Percentiles rank a stretch among this genome's conserved stretches.
Evolutionary conservation across 2,113 vertebrate species (phyloP).

Genomic region (Barbus barbus): DNA sequence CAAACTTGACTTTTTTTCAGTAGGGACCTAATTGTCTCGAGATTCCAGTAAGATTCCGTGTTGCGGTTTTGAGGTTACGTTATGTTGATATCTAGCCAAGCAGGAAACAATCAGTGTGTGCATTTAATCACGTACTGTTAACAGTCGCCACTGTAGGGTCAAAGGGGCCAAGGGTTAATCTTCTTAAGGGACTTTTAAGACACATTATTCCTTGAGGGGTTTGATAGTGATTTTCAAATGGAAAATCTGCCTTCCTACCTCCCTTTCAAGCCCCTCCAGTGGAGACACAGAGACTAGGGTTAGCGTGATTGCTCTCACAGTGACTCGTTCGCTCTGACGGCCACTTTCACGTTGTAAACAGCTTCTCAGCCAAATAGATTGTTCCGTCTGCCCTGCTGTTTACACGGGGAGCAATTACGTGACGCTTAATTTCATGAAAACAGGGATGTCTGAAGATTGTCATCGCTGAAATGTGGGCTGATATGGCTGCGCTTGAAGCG

Average conservation of each 20-base stretch:
- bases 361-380: slow-evolving; percentile 59
- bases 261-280: slow-evolving; percentile 25
- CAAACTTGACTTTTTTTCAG: slow-evolving; percentile 16
- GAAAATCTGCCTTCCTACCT: slow-evolving; percentile 46
- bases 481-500: slow-evolving; percentile 50
- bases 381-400: slow-evolving; percentile 69
- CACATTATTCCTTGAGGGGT: slow-evolving; percentile 21
- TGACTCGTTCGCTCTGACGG: slow-evolving; percentile 44
- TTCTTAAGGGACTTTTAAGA: slow-evolving; percentile 47
- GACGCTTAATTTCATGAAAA: slow-evolving; percentile 71
- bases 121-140: slow-evolving; percentile 42
- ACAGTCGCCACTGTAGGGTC: slow-evolving; percentile 28
- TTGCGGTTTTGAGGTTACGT: slow-evolving; percentile 13
- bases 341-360: slow-evolving; percentile 68
- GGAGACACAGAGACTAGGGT: slow-evolving; percentile 55
- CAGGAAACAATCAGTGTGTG: slow-evolving; percentile 14
- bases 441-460: slow-evolving; percentile 70
- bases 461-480: slow-evolving; percentile 63
- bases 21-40: not conserved
- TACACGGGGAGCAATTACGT: slow-evolving; percentile 67
- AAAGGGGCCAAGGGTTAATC: slow-evolving; percentile 25
- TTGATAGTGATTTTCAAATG: slow-evolving; percentile 44
- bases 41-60: slow-evolving; percentile 18
- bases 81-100: not conserved
- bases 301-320: slow-evolving; percentile 55